Base-by-base conservation (phyloP, 1,140 invertebrate species). In the Melitaea cinxia region DNA sequence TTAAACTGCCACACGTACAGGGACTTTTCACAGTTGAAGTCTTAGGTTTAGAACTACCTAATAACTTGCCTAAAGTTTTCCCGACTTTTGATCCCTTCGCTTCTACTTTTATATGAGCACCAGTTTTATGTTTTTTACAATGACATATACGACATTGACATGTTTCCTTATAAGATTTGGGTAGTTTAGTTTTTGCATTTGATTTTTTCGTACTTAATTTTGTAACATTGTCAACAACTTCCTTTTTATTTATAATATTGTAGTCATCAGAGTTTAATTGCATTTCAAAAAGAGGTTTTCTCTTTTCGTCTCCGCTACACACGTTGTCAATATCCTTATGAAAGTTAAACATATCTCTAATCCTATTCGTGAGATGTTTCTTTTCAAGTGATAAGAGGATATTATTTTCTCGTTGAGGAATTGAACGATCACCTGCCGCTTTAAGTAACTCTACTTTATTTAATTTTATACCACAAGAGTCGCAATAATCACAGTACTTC, bases 141-240 rank as follows among this genome's bases (percentile, higher is more conserved):
- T 61, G 30, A 62, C 71, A 69, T 52, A 66, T 61, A 54, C 63
- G 66, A 50, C 68, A 73, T n/a, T 14, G 33, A 61, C 70, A 75
- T 12, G 53, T 47, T 42, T 72, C 37, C 17, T 21, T 35, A 50
- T 72, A 61, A 35, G 10, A 23, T 12, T 52, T 35, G 35, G 23
- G 30, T 39, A 62, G 42, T 54, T 12, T 55, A 17, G 26, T 47
- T 4, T n/a, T 19, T 12, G 4, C 15, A 21, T 61, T 53, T 30
- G 26, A 9, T n/a, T 12, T 52, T 60, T 60, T 59, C 19, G 10
- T 58, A 19, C 61, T 49, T 14, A 54, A 49, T 37, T 59, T 56
- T 33, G 6, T 62, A 24, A 72, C 49, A 21, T 64, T 67, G 49
- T 60, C 39, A 39, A 55, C 17, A 58, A 75, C 42, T 53, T 68